phyloP scores from a whole-genome alignment of 2,888 invertebrate species.

The Drosophila meridionalis region DNA sequence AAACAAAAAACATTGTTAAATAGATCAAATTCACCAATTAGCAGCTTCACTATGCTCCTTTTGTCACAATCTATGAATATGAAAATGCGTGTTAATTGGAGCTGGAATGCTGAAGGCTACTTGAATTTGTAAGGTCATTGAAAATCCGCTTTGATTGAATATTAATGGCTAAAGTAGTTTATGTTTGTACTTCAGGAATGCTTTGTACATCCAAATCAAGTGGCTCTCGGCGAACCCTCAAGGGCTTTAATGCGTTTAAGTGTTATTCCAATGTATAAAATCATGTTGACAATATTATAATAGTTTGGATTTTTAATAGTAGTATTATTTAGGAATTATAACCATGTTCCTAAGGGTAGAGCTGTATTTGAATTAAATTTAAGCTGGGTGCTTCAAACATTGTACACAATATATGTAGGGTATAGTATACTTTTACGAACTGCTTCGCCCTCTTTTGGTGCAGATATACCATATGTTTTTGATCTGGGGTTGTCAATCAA shows the following conservation, averaged over 20 bases:
- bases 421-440: too few species aligned
- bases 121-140: background rate
- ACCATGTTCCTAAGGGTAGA: too few species aligned
- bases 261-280: background rate
- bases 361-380: too few species aligned
- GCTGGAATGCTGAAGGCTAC: background rate
- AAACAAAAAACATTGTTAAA: background rate
- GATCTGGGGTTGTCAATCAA: too few species aligned
- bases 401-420: too few species aligned
- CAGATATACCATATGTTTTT: too few species aligned
- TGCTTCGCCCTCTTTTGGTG: too few species aligned
- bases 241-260: background rate
- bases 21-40: conserved; percentile 3
- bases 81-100: background rate
- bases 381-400: too few species aligned
- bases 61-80: background rate
- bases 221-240: background rate
- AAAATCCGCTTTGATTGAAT: background rate
- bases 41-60: background rate
- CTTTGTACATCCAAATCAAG: background rate
- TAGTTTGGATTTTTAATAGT: background rate
- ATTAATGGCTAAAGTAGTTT: background rate
- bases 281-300: background rate
- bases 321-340: background rate
- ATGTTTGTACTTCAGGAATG: background rate